Evolutionary conservation across 53 echinoderm and acorn worm species (phyloP).

Genomic region (Stichopus horrens): DNA sequence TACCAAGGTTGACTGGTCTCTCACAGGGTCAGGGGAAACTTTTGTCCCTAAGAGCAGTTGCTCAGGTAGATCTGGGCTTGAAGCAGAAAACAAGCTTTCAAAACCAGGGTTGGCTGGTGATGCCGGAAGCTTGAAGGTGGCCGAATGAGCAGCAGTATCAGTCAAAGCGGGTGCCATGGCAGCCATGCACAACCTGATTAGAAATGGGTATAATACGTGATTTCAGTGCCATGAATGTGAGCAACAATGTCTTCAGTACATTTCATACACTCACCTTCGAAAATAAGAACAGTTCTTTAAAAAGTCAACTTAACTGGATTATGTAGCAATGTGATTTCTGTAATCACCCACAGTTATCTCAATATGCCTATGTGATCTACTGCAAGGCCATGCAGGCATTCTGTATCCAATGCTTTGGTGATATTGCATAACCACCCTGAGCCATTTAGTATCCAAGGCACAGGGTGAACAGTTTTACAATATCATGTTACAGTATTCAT

Average conservation of each 20-base stretch:
- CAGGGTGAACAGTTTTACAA: neutral
- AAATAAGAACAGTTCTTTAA: no score
- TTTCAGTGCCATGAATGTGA: constrained; percentile 38
- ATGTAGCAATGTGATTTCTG: no score
- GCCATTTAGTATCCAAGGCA: neutral
- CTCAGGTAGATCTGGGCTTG: constrained; percentile 80
- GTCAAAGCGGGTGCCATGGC: constrained; percentile 99
- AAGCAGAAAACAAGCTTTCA: constrained; percentile 73
- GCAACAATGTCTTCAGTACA: constrained; percentile 56
- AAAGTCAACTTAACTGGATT: no score
- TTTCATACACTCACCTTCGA: neutral
- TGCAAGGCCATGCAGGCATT: neutral
- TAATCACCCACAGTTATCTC: no score
- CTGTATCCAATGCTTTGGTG: neutral
- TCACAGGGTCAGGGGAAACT: neutral
- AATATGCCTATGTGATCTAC: no score
- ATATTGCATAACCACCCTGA: neutral
- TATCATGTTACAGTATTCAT: neutral
- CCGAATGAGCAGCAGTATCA: constrained; percentile 96
- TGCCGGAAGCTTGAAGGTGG: constrained; percentile 94
- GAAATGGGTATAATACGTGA: constrained; percentile 58
- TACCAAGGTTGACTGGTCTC: neutral
- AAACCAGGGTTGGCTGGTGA: constrained; percentile 86
- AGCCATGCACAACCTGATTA: constrained; percentile 91
- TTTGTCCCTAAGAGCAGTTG: constrained; percentile 22